Base-by-base conservation (phyloP, 2,888 invertebrate species). In the Elmis aenea region DNA sequence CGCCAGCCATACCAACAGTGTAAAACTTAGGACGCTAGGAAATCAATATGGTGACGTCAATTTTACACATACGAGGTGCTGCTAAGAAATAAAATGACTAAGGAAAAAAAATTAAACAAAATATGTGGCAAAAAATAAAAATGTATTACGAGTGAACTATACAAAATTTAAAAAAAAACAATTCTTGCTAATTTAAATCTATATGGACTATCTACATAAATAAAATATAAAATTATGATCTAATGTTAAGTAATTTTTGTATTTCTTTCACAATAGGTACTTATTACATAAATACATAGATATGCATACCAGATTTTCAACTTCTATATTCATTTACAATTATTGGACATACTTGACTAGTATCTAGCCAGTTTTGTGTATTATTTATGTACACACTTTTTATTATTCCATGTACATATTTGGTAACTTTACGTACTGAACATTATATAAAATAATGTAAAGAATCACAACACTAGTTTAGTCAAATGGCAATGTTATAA, bases 341-440 rank as follows among this genome's bases (percentile, higher is more conserved):
- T 57, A 53, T 51, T 54, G 54, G 54, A 56, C 59, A 53, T 54
- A 58, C 55, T 59, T 62, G 65, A 66, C 65, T 66, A 66, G 66
- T 58, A 57, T 51, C 65, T 66, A 66, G 66, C 59, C 66, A 64
- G 58, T 62, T 61, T 53, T 47, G 50, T n/a, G 48, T 55, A 47
- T 56, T 58, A 62, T 47, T 45, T 54, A 52, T 56, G 59, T 64
- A 66, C 62, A 64, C 54, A 64, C 54, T 54, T 56, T n/a, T n/a
- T n/a, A n/a, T n/a, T 52, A 57, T 57, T 61, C 58, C 60, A 62
- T 62, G 63, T 65, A 67, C 64, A 66, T 66, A 66, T 67, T 67
- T 67, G 67, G 67, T 67, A 67, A 67, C 67, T 67, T 62, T 60
- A 61, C 61, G 62, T 66, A 67, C 63, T 58, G 57, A 61, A 12